Evolutionary conservation across 2,888 invertebrate genomes (phyloP), one percentile per base, ranked within the genome.

Genomic region (Orgyia antiqua): DNA sequence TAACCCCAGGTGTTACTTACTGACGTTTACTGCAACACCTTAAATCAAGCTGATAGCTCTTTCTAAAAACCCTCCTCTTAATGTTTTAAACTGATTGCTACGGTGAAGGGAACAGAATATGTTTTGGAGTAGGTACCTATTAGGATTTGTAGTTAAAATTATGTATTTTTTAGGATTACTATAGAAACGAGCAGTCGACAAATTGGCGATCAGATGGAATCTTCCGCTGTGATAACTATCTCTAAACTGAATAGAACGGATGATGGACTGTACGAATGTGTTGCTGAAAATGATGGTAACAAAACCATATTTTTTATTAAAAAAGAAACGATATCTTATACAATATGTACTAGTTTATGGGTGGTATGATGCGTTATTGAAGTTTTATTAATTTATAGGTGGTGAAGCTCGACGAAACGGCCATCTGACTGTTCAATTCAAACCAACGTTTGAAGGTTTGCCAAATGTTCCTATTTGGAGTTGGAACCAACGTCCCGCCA

Each of bases 191-290:
- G 58, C 55, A 78, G 28, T 57, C 76, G 49, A n/a, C 72, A 68
- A 46, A 75, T 71, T 12, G 86, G 86, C 12, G 86, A 86, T 50
- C 84, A 84, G 47, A 83, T 84, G 70, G 74, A 84, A 44, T 72
- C 83, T 1, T 86, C 88, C 29, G 94, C 91, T 13, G 89, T 89
- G 2, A 77, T 97, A 37, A 89, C 88, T 18, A 93, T 97, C 50
- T 68, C 87, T 0, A 88, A 89, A 29, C 61, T 93, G 8, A 87
- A 88, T 29, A 88, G 93, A 39, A 87, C 88, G 2, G 94, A 97
- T 69, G 97, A 97, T 69, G 97, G 96, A 0, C 86, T 97, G 5
- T 97, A 97, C 68, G 94, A 93, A 62, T 97, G 97, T 65, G 88
- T 94, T 28, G 96, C 96, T 3, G 88, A 89, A 55, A 96, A 96